Evolutionary conservation across 2,797 vertebrate genomes (phyloP).

Genomic region (Phataginus tricuspis): DNA sequence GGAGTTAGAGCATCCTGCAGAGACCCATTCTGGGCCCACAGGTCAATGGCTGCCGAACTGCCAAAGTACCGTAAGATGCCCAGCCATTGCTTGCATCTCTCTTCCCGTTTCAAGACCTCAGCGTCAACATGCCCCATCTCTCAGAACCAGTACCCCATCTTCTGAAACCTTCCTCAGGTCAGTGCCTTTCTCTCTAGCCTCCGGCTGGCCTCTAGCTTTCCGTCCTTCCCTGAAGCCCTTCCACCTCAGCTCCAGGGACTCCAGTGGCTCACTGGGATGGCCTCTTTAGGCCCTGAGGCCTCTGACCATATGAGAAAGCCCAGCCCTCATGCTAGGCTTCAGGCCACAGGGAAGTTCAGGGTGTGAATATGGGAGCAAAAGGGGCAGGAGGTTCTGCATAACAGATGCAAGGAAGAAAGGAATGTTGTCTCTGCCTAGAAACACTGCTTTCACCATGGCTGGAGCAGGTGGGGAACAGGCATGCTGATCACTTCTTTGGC

Average conservation of each 20-base stretch:
- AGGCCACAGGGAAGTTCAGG: background rate
- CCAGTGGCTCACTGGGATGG: background rate
- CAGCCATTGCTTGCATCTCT: background rate
- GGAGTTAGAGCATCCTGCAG: constrained; percentile 37
- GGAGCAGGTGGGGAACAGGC: background rate
- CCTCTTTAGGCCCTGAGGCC: background rate
- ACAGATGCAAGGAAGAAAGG: background rate
- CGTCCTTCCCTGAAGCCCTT: background rate
- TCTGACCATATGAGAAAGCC: background rate
- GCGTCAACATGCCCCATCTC: background rate
- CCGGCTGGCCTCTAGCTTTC: background rate
- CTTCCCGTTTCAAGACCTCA: background rate
- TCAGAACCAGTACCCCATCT: background rate
- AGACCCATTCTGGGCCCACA: background rate
- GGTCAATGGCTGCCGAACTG: background rate
- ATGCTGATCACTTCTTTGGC: background rate
- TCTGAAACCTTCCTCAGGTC: background rate
- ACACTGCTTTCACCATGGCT: background rate
- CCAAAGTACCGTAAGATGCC: background rate
- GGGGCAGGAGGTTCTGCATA: background rate
- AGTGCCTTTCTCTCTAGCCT: background rate
- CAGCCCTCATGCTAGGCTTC: background rate
- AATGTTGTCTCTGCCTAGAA: background rate
- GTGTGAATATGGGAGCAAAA: background rate
- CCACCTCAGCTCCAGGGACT: background rate